phyloP scores from a whole-genome alignment of 2,888 invertebrate genomes.

The Seira sanloemensis region DNA sequence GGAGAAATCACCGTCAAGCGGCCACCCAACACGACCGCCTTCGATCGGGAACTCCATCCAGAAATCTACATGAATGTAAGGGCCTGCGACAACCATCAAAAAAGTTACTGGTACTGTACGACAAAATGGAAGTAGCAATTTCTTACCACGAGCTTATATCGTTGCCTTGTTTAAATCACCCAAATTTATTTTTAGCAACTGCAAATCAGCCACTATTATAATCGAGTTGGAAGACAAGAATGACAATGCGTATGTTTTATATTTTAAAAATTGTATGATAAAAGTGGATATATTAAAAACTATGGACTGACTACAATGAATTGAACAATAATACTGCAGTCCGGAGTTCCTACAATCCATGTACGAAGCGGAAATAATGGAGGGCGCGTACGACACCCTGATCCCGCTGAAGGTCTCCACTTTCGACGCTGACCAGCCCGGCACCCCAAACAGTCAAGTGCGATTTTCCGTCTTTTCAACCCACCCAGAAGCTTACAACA shows the following conservation, averaged over 20 bases:
- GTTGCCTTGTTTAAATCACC: too few relatives aligned
- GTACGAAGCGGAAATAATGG: constrained; percentile 88
- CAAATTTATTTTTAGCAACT: background rate
- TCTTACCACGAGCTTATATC: background rate
- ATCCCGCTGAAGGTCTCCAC: constrained; percentile 86
- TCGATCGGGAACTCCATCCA: constrained; percentile 90
- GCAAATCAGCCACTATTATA: constrained; percentile 77
- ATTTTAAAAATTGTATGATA: too few relatives aligned
- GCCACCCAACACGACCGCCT: constrained; percentile 78
- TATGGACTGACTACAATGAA: too few relatives aligned
- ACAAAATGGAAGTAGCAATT: background rate
- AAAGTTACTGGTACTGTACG: constrained; percentile 77
- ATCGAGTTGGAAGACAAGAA: constrained; percentile 75
- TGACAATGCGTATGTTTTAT: constrained; percentile 33
- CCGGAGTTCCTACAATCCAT: constrained; percentile 88
- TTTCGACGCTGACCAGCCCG: constrained; percentile 84
- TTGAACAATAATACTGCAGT: constrained; percentile 74
- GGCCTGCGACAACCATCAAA: constrained; percentile 90
- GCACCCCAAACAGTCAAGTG: constrained; percentile 89
- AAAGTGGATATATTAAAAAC: too few relatives aligned
- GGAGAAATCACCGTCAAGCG: background rate
- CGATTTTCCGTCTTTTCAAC: constrained; percentile 82
- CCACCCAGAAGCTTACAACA: background rate
- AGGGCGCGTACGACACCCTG: constrained; percentile 87
- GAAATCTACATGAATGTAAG: constrained; percentile 91